These are phyloP conservation scores for Coregonus suidteri DNA, from an alignment of 2,797 vertebrate species.

Conservation along the genomic window DNA sequence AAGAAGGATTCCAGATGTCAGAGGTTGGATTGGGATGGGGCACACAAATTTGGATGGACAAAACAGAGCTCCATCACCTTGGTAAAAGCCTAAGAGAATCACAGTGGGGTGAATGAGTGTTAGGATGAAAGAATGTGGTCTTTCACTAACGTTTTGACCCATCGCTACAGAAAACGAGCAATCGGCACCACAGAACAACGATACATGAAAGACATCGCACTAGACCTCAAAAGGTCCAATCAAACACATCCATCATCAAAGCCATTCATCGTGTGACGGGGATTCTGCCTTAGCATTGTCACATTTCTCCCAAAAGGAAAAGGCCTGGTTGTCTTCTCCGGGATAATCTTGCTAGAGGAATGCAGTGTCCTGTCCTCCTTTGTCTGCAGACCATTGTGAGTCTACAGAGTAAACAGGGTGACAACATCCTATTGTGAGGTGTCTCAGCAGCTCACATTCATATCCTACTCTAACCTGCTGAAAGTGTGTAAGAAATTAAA, in stretches of 20 bases:
- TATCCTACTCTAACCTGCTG: background rate
- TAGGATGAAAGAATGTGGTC: constrained; percentile 13
- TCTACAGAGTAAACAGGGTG: constrained; percentile 46
- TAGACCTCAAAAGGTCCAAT: constrained; percentile 46
- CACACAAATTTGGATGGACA: constrained; percentile 39
- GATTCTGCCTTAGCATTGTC: constrained; percentile 45
- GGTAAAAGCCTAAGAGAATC: constrained; percentile 23
- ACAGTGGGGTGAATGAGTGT: constrained; percentile 17
- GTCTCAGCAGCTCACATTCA: constrained; percentile 25
- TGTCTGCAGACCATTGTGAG: constrained; percentile 39
- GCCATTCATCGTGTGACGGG: constrained; percentile 42
- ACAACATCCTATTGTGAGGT: constrained; percentile 44
- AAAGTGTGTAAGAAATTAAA: constrained; percentile 16
- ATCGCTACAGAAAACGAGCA: constrained; percentile 14
- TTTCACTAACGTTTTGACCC: constrained; percentile 2
- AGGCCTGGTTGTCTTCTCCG: constrained; percentile 11
- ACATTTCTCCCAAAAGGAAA: constrained; percentile 36
- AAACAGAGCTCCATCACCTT: constrained; percentile 39
- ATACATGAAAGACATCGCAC: constrained; percentile 24
- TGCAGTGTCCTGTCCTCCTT: constrained; percentile 38
- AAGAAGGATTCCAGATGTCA: constrained; percentile 23
- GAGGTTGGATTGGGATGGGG: constrained; percentile 20
- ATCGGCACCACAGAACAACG: background rate
- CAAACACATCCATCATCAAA: constrained; percentile 41
- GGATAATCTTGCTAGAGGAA: constrained; percentile 36